Percentiles rank a stretch among this genome's conserved stretches.
These are phyloP conservation scores for Parnassius mnemosyne DNA, from an alignment of 2,888 invertebrate genomes.

Conservation along the genomic window DNA sequence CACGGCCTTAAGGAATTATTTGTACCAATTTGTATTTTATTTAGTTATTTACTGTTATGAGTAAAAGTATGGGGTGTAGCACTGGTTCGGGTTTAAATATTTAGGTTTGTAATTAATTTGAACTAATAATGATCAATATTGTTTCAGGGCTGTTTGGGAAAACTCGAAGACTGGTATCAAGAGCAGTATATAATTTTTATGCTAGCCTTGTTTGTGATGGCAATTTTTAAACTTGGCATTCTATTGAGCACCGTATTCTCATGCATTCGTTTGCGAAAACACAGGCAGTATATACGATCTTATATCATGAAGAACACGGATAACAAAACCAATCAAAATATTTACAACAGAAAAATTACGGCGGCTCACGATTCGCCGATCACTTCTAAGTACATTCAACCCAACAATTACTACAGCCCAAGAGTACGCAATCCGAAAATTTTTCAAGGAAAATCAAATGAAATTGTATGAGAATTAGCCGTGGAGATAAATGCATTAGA, in stretches of 20 bases:
- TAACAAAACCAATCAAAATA: conserved; percentile 62
- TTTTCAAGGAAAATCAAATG: conserved; percentile 70
- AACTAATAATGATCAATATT: conserved; percentile 16
- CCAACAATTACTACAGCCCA: conserved; percentile 74
- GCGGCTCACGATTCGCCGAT: conserved; percentile 62
- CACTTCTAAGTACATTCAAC: conserved; percentile 70
- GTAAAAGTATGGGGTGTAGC: no score
- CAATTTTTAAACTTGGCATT: conserved; percentile 87
- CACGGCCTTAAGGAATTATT: no score
- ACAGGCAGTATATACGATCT: conserved; percentile 67
- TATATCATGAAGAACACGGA: conserved; percentile 63
- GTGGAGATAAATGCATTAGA: conserved; percentile 79
- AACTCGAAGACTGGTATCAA: conserved; percentile 88
- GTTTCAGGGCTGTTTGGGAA: conserved; percentile 84
- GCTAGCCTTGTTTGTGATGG: conserved; percentile 82
- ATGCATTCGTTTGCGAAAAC: conserved; percentile 82
- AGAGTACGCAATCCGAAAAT: conserved; percentile 70
- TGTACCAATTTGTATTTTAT: no score
- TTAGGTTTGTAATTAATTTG: not conserved
- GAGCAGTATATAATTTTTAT: conserved; percentile 87
- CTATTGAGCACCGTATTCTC: conserved; percentile 85
- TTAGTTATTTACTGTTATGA: no score
- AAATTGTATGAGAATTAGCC: conserved; percentile 79
- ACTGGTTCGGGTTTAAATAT: no score
- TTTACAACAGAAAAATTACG: conserved; percentile 62